phyloP scores from a whole-genome alignment of 2,113 vertebrate genomes.

The Halichoeres trimaculatus region DNA sequence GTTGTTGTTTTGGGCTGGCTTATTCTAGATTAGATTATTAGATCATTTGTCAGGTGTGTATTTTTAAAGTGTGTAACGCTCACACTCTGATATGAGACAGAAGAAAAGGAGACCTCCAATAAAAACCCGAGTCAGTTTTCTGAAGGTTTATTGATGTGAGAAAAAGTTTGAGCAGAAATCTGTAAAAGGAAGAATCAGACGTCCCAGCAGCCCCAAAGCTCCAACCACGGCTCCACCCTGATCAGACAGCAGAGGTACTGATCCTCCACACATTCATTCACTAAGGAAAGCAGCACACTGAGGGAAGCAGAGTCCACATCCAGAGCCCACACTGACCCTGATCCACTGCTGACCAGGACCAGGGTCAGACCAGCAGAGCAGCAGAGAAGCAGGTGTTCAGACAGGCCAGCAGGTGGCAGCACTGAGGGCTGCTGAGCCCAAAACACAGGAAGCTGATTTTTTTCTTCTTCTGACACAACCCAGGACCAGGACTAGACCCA shows the following conservation, averaged over 20 bases:
- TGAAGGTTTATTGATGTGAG: conserved; percentile 22
- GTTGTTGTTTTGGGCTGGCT: too few relatives aligned
- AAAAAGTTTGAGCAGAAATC: conserved; percentile 18
- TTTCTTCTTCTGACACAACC: neutral
- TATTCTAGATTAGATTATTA: too few relatives aligned
- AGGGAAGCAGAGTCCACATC: neutral
- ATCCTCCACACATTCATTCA: neutral
- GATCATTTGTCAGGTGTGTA: too few relatives aligned
- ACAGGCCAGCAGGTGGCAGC: conserved; percentile 36
- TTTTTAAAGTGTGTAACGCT: too few relatives aligned
- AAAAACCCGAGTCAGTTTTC: neutral
- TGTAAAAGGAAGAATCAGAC: conserved; percentile 1
- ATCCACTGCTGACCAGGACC: conserved; percentile 11
- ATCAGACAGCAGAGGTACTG: neutral
- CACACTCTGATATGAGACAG: too few relatives aligned
- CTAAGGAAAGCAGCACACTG: conserved; percentile 2
- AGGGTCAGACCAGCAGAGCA: conserved; percentile 1
- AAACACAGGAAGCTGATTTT: conserved; percentile 13
- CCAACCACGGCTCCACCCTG: neutral
- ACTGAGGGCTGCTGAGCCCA: neutral
- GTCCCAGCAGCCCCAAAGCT: neutral
- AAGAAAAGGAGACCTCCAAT: too few relatives aligned
- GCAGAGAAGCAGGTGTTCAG: conserved; percentile 3
- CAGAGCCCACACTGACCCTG: conserved; percentile 15
- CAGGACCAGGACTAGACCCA: neutral